These are phyloP conservation scores for Drosophila leonis DNA, from an alignment of 2,888 invertebrate species.

Conservation along the genomic window DNA sequence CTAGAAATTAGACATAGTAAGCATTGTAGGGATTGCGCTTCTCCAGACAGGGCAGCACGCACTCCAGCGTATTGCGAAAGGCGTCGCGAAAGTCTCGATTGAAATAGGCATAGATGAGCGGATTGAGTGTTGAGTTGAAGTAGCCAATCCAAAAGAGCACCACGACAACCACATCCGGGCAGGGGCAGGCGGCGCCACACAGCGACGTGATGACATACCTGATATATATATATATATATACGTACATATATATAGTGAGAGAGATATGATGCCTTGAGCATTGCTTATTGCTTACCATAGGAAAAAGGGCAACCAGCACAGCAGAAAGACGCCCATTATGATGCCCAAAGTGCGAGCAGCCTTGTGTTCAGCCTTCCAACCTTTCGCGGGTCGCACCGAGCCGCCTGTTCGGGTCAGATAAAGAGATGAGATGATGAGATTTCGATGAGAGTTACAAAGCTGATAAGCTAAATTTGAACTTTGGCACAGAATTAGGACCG, in stretches of 20 bases:
- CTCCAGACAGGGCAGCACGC: conserved; percentile 92
- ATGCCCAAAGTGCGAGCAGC: conserved; percentile 98
- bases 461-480: conserved; percentile 62
- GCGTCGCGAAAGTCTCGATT: conserved; percentile 98
- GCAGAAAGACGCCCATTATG: conserved; percentile 97
- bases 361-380: conserved; percentile 95
- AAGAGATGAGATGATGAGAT: conserved; percentile 58
- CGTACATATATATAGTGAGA: neutral
- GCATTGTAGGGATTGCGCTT: conserved; percentile 85
- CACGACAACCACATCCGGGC: conserved; percentile 94
- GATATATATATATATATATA: conserved; percentile 43
- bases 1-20: conserved; percentile 86
- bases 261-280: neutral
- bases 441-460: conserved; percentile 31
- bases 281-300: conserved; percentile 90
- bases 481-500: conserved; percentile 36
- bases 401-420: conserved; percentile 81
- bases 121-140: conserved; percentile 97
- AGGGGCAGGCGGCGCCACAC: conserved; percentile 93
- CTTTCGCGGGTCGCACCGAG: conserved; percentile 90
- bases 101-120: conserved; percentile 97
- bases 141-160: conserved; percentile 99
- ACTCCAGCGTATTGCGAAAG: conserved; percentile 95
- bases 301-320: conserved; percentile 99
- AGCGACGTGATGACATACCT: conserved; percentile 94